Evolutionary conservation across 2,113 vertebrate genomes (phyloP), one percentile per base, ranked within the genome.

Genomic region (Formicarius rufipectus): DNA sequence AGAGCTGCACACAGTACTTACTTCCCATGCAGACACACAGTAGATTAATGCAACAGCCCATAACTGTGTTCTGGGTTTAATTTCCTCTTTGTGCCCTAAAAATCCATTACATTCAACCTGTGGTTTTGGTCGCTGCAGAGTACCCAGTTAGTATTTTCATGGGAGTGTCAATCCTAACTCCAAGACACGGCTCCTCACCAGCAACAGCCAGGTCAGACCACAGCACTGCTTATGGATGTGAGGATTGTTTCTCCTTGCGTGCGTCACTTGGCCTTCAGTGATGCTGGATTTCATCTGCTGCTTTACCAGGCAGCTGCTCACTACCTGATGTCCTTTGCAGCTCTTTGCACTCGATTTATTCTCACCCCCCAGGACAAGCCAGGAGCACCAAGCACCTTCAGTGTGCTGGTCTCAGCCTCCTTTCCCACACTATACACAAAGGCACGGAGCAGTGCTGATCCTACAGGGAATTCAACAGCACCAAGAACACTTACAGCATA

Each of bases 211-310:
- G 76, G 39, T 50, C 87, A 94, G 75, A 60, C 62, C n/a, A 44
- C 0, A 0, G 64, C 74, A 72, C 33, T 52, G 62, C 66, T 90
- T 23, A 59, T 0, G 2, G 56, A 68, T 37, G 25, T 1, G 5
- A 91, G 59, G 72, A 81, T 53, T 0, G 0, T 37, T 93, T 30
- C 77, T 50, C 35, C 53, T 73, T 1, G 0, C 0, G 0, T 28
- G 40, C 0, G 0, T 66, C 81, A 89, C 72, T 75, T 2, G 0
- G 73, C 68, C n/a, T 82, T 49, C 37, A 19, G 1, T 0, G 1
- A 69, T 1, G 3, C 53, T 7, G 10, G 59, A 60, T 80, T 93
- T 84, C 6, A 4, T 52, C 68, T 66, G 55, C 68, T 84, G 44
- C 75, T 93, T 69, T 33, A n/a, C 44, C 9, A 2, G 55, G 53